phyloP scores from a whole-genome alignment of 1,140 invertebrate species.

The Brachionus rotundiformis region DNA sequence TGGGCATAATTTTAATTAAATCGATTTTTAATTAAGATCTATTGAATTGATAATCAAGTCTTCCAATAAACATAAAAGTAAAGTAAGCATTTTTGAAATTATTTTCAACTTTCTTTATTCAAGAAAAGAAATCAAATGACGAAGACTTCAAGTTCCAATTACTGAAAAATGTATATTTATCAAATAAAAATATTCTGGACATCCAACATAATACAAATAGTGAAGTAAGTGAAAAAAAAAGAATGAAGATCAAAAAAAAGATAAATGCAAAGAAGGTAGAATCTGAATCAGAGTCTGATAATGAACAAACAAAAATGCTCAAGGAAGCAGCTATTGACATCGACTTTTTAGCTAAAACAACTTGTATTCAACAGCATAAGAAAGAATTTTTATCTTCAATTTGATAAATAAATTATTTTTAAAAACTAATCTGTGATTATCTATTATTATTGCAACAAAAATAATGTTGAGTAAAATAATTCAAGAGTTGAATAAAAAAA shows the following conservation, averaged over 20 bases:
- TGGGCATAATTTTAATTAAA: not conserved
- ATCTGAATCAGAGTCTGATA: slow-evolving; percentile 15
- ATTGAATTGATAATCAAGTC: not conserved
- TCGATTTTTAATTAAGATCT: slow-evolving; percentile 21
- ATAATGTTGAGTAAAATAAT: too few relatives aligned
- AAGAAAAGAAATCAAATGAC: not conserved
- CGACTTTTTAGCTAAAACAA: slow-evolving; percentile 29
- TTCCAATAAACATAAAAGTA: not conserved
- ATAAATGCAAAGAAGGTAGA: slow-evolving; percentile 10
- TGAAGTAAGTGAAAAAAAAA: not conserved
- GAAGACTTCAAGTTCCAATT: not conserved
- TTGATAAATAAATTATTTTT: not conserved
- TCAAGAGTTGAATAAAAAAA: too few relatives aligned
- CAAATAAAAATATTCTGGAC: not conserved
- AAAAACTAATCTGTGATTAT: too few relatives aligned
- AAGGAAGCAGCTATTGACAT: slow-evolving; percentile 37
- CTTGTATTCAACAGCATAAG: slow-evolving; percentile 16
- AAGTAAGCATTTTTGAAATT: not conserved
- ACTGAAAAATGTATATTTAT: slow-evolving; percentile 11
- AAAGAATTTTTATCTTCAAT: slow-evolving; percentile 6
- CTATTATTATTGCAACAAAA: too few relatives aligned
- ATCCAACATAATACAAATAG: slow-evolving; percentile 4
- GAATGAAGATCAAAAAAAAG: not conserved
- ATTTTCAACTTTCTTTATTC: not conserved
- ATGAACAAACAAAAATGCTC: not conserved